Base-by-base conservation (phyloP, 2,797 vertebrate species). In the Momotus momota region DNA sequence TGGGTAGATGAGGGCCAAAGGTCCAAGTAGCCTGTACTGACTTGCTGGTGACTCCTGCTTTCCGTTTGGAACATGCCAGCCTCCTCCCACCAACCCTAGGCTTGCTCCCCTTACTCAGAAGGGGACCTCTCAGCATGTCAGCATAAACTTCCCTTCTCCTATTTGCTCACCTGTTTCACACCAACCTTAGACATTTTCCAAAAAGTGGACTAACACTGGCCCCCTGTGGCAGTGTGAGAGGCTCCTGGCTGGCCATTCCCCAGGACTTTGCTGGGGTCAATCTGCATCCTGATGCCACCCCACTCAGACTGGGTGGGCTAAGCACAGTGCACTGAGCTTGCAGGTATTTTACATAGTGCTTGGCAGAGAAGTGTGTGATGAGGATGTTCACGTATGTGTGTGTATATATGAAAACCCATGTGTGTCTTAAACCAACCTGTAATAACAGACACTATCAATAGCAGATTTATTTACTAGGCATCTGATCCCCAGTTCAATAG, bases 361-460 rank as follows among this genome's bases (percentile, higher is more conserved):
- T 31, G 18, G 23, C 48, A 71, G 48, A 64, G 35, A 66, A 11
- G 12, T 45, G 8, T 48, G 20, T 72, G 46, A 29, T 66, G n/a
- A 73, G 43, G 17, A 23, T 62, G 25, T 38, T 51, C 33, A 31
- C 7, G 5, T 52, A 6, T 18, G 12, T 35, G 57, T 62, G 40
- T 52, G 14, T 77, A 43, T 43, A 6, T 49, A 61, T 69, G 52
- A 64, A 85, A 80, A 61, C 13, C 13, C 17, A 3, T 3, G 10
- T 58, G 21, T 40, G 31, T 78, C 85, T 83, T 83, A 91, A 70
- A 84, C 25, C 35, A 93, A 81, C 57, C 52, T 89, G 74, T 67
- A 84, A 60, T 81, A 87, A 81, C 66, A 93, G 64, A 57, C 87
- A 40, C 41, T 55, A 67, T 51, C 66, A 79, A 85, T 94, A 88